Evolutionary conservation across 2,113 vertebrate genomes (phyloP), one percentile per base, ranked within the genome.

Genomic region (Junco hyemalis): DNA sequence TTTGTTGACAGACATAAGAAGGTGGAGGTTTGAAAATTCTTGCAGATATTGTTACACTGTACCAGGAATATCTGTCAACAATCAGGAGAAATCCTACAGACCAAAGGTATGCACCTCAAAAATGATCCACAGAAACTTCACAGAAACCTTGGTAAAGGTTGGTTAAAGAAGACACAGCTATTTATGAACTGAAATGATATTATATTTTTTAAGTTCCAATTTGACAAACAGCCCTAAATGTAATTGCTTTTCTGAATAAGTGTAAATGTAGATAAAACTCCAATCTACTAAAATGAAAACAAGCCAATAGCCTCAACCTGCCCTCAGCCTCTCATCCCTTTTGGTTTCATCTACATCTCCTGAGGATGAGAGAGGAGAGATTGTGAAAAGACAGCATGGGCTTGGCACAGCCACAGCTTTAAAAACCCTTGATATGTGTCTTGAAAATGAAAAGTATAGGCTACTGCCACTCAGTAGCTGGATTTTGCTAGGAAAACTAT

Each of bases 41-140:
- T 93, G 88, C 78, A 96, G 96, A 84, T 97, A 90, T 92, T 97
- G 64, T 97, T 97, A 96, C 95, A 83, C 83, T 93, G 77, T 69
- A 77, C 85, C 89, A 84, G 95, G 95, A 97, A 87, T 97, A 96
- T 96, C 95, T 94, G 79, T 80, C 80, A 93, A 40, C 15, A 60
- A 82, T 92, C 80, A 90, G 92, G 40, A 95, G 68, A 93, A 96
- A 95, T 96, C 42, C 74, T 61, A 25, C 81, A 95, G 68, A 76
- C 36, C 66, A 79, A 70, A 74, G 48, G 72, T 22, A n/a, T 92
- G 77, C 88, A 72, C 6, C 40, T 96, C 10, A 15, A 79, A 74
- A 96, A 93, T 81, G 48, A 73, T 33, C 71, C 24, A 42, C 70
- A 79, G 79, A 80, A 81, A 73, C 81, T 53, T 83, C 20, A 40